These are phyloP conservation scores for Magallana ariakensis DNA, from an alignment of 1,140 invertebrate genomes.

Conservation along the genomic window DNA sequence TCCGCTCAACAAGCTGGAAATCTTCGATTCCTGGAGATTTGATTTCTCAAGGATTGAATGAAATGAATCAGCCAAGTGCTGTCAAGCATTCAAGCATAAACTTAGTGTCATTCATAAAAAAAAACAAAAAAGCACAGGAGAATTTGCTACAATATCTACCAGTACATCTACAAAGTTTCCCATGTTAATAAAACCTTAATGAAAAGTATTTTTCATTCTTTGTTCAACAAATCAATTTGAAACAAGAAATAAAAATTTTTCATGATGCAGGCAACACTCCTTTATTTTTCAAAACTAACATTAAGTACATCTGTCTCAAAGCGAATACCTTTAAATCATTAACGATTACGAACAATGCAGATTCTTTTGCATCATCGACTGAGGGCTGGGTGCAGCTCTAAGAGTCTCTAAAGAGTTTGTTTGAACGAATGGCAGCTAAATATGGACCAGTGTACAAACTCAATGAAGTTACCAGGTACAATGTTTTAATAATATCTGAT, in stretches of 20 bases:
- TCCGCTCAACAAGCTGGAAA: constrained; percentile 27
- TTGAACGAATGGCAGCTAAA: background rate
- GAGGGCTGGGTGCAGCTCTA: too few species aligned
- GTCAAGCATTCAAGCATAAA: background rate
- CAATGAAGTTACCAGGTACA: constrained; percentile 24
- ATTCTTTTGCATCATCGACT: too few species aligned
- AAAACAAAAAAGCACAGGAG: background rate
- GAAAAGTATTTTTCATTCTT: too few species aligned
- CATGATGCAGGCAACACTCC: too few species aligned
- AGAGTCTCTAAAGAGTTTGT: background rate
- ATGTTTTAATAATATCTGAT: background rate
- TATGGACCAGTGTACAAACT: background rate
- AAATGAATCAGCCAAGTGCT: background rate
- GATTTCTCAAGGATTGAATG: background rate
- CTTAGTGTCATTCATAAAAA: background rate
- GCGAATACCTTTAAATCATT: too few species aligned
- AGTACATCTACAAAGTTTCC: too few species aligned
- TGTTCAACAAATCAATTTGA: too few species aligned
- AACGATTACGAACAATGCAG: too few species aligned
- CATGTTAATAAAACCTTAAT: too few species aligned
- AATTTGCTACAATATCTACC: background rate
- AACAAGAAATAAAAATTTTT: too few species aligned
- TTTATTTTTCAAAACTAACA: too few species aligned
- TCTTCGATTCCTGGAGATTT: background rate
- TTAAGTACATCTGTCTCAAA: too few species aligned